Evolutionary conservation across 2,797 vertebrate genomes (phyloP).

Genomic region (Pampus argenteus): DNA sequence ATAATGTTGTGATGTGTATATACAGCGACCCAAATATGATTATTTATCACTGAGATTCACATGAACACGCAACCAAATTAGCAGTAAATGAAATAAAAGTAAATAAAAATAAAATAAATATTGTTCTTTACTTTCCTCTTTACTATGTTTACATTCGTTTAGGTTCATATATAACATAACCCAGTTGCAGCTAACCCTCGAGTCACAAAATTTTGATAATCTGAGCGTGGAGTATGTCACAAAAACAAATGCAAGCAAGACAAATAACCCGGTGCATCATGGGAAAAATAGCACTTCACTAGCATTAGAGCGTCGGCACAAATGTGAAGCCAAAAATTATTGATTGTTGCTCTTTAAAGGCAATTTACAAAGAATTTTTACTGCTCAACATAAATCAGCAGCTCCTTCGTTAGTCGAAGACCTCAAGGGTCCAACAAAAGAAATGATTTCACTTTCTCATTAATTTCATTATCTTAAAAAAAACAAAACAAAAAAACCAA

Average conservation of each 20-base stretch:
- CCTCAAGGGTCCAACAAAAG: constrained; percentile 65
- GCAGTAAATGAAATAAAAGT: not conserved
- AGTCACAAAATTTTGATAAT: no score
- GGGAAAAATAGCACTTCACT: not conserved
- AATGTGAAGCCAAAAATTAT: constrained; percentile 41
- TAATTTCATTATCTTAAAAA: constrained; percentile 70
- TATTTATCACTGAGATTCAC: not conserved
- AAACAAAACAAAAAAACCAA: no score
- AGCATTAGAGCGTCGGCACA: not conserved
- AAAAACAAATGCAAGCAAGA: constrained; percentile 8
- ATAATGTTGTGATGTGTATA: not conserved
- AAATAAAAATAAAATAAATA: not conserved
- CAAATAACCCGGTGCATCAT: not conserved
- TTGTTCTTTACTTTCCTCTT: not conserved
- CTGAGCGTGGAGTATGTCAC: no score
- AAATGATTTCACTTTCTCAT: constrained; percentile 68
- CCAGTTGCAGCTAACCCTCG: no score
- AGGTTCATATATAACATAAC: not conserved
- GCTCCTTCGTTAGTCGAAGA: constrained; percentile 48
- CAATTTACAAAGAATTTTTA: constrained; percentile 50
- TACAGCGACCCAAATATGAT: no score
- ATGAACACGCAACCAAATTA: not conserved
- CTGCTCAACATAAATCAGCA: constrained; percentile 60
- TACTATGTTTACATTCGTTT: not conserved
- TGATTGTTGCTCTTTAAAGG: constrained; percentile 61